Conservation (phyloP, 2,888 invertebrate species). For the Hypselothyrea guttata region DNA sequence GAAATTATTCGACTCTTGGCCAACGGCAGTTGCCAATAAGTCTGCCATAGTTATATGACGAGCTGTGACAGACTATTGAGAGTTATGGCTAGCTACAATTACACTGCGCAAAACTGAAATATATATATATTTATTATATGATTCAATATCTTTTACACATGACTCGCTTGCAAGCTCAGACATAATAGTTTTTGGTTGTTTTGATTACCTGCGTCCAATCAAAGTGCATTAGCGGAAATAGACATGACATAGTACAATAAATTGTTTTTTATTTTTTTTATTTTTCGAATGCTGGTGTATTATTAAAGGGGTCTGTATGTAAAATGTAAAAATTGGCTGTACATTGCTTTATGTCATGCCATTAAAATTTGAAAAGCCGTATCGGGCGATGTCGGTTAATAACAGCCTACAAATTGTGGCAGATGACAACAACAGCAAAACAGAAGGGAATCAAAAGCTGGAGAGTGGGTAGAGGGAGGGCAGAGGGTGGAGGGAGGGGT, state of each 20-base stretch:
- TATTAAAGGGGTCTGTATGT: conserved; percentile 23
- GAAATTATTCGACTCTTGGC: conserved; percentile 33
- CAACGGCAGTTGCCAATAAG: conserved; percentile 59
- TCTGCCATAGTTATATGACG: conserved; percentile 37
- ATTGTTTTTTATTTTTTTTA: conserved; percentile 16
- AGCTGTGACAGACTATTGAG: conserved; percentile 1
- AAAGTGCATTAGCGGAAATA: conserved; percentile 35
- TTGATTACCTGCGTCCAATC: background rate
- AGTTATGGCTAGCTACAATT: too few relatives aligned
- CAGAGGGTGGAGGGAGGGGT: conserved; percentile 5
- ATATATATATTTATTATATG: too few relatives aligned
- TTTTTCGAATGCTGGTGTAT: conserved; percentile 6
- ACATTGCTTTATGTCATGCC: conserved; percentile 62
- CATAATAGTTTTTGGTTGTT: conserved; percentile 13
- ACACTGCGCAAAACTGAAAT: too few relatives aligned
- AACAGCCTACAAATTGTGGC: conserved; percentile 70
- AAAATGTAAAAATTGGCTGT: conserved; percentile 17
- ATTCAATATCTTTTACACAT: too few relatives aligned
- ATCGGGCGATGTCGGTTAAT: conserved; percentile 68
- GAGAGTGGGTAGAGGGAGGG: too few relatives aligned
- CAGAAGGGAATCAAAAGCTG: too few relatives aligned
- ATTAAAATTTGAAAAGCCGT: conserved; percentile 61
- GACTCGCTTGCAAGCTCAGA: too few relatives aligned
- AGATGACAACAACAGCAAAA: conserved; percentile 57
- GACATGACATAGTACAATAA: conserved; percentile 9